These are phyloP conservation scores for Rhadinocentrus ornatus DNA, from an alignment of 2,797 vertebrate genomes.

Conservation along the genomic window DNA sequence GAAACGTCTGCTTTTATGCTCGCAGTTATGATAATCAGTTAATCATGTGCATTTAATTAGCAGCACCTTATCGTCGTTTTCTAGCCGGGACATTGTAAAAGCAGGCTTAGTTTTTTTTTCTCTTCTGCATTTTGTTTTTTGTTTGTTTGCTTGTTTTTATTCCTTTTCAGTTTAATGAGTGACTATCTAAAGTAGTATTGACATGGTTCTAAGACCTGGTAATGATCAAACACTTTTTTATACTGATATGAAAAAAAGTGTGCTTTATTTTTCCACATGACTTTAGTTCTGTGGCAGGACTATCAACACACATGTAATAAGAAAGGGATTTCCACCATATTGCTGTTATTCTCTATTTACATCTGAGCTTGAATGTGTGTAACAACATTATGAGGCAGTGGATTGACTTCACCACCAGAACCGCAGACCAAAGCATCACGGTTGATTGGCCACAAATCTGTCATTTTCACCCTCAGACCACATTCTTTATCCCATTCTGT, in stretches of 20 bases:
- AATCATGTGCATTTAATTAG: too few relatives aligned
- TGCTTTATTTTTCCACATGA: neutral
- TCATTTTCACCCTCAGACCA: constrained; percentile 15
- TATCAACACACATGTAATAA: constrained; percentile 17
- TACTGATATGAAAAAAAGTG: neutral
- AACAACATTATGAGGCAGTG: constrained; percentile 50
- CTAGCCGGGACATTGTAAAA: too few relatives aligned
- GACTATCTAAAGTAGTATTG: too few relatives aligned
- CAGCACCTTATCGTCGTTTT: too few relatives aligned
- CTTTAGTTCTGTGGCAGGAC: neutral
- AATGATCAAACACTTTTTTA: neutral
- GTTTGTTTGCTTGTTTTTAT: too few relatives aligned
- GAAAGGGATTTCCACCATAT: constrained; percentile 12
- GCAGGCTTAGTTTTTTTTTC: too few relatives aligned
- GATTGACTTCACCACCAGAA: constrained; percentile 65
- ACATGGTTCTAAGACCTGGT: too few relatives aligned
- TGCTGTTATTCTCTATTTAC: constrained; percentile 14
- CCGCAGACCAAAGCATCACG: constrained; percentile 47
- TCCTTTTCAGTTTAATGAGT: too few relatives aligned
- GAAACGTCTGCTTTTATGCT: too few relatives aligned
- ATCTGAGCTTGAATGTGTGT: constrained; percentile 50
- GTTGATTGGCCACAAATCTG: constrained; percentile 51
- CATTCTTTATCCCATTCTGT: constrained; percentile 25
- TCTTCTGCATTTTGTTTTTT: too few relatives aligned
- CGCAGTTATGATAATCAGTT: too few relatives aligned